Conservation (phyloP, 1,140 invertebrate species). For the Drosophila navojoa region DNA sequence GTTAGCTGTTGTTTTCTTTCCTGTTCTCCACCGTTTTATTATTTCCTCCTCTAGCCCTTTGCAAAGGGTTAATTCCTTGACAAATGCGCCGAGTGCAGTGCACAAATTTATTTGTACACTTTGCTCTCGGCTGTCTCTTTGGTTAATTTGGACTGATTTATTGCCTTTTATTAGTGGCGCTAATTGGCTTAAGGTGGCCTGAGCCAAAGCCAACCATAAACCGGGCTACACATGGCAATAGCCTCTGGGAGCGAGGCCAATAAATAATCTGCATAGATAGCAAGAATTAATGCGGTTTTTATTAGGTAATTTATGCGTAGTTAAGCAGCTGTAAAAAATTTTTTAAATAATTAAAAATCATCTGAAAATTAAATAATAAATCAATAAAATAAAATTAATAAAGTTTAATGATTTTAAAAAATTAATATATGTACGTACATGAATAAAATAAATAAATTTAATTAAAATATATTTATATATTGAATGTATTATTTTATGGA, state of each 20-base stretch:
- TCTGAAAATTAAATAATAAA: too few species aligned
- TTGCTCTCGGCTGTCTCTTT: slow-evolving; percentile 7
- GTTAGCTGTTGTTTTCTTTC: slow-evolving; percentile 12
- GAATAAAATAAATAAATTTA: too few species aligned
- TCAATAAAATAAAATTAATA: too few species aligned
- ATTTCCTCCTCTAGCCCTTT: slow-evolving; percentile 9
- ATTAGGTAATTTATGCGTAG: not conserved
- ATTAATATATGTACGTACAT: too few species aligned
- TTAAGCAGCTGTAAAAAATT: not conserved
- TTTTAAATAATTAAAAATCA: not conserved
- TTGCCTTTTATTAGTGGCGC: slow-evolving; percentile 58
- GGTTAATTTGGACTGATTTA: slow-evolving; percentile 69
- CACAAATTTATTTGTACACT: slow-evolving; percentile 29
- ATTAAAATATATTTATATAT: too few species aligned
- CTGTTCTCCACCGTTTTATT: not conserved
- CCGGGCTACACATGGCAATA: not conserved
- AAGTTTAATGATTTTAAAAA: too few species aligned
- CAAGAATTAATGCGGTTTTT: not conserved
- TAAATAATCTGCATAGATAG: slow-evolving; percentile 9
- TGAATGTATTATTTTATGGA: too few species aligned
- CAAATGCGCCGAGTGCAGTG: slow-evolving; percentile 59
- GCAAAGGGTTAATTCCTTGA: slow-evolving; percentile 63
- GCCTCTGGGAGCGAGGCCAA: not conserved
- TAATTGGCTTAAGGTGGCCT: slow-evolving; percentile 58
- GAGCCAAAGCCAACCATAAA: not conserved